phyloP scores from a whole-genome alignment of 1,140 invertebrate genomes.

The Macrostomum lignano region DNA sequence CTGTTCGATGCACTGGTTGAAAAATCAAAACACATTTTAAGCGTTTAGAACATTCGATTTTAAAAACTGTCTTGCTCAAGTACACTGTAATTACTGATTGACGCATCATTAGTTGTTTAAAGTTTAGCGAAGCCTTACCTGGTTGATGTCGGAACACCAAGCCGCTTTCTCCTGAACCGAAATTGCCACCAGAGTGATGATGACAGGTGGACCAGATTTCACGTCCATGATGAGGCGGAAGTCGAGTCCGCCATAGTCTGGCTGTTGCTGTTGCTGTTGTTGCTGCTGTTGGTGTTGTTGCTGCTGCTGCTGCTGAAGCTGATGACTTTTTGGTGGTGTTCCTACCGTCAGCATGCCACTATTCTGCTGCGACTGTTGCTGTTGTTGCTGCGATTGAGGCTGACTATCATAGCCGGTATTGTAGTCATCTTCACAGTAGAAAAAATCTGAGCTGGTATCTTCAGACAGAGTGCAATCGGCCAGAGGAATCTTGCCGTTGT shows the following conservation, averaged over 20 bases:
- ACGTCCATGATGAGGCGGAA: conserved; percentile 47
- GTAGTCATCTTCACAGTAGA: conserved; percentile 31
- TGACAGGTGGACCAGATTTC: conserved; percentile 32
- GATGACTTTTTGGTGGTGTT: too few species aligned
- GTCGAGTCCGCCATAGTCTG: conserved; percentile 44
- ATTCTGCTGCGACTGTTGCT: too few species aligned
- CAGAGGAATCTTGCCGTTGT: conserved; percentile 49
- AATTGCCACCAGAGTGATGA: conserved; percentile 47
- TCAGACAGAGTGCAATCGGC: conserved; percentile 55
- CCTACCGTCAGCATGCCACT: too few species aligned
- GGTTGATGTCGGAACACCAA: conserved; percentile 68
- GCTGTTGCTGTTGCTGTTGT: background rate
- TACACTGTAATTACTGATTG: too few species aligned
- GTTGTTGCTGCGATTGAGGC: too few species aligned
- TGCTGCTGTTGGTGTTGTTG: too few species aligned
- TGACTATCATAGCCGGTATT: too few species aligned
- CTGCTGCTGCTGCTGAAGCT: too few species aligned
- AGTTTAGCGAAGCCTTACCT: conserved; percentile 28
- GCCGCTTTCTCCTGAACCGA: conserved; percentile 62
- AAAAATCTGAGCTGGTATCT: conserved; percentile 31
- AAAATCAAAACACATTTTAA: too few species aligned
- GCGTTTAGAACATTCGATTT: too few species aligned
- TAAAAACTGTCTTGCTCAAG: too few species aligned
- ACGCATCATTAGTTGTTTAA: too few species aligned
- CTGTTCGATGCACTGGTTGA: conserved; percentile 57